Evolutionary conservation across 2,113 vertebrate genomes (phyloP).

Genomic region (Psittacula cyanocephala): DNA sequence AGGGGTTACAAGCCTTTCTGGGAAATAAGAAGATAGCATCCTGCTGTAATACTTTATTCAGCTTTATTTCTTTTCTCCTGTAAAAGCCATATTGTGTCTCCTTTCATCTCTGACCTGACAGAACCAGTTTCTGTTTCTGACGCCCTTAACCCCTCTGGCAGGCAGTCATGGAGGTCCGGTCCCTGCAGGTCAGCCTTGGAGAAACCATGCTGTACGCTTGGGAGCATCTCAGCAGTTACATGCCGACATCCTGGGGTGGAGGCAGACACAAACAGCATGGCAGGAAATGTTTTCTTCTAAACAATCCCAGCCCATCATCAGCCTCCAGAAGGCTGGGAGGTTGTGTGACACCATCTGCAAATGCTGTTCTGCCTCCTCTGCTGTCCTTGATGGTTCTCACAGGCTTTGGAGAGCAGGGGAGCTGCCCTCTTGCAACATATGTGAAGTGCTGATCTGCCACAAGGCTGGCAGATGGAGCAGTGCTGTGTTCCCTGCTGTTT

Average conservation of each 20-base stretch:
- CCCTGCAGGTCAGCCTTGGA: background rate
- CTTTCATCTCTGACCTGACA: background rate
- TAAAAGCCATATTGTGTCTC: background rate
- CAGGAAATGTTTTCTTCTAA: constrained; percentile 2
- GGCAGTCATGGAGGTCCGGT: background rate
- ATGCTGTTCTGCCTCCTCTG: background rate
- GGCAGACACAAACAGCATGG: background rate
- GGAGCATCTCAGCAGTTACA: background rate
- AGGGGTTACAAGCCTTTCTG: background rate
- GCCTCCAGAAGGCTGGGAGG: background rate
- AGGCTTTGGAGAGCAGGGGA: background rate
- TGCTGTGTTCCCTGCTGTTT: background rate
- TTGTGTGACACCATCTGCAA: background rate
- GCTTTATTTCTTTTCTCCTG: background rate
- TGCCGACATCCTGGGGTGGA: background rate
- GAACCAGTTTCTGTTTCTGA: background rate
- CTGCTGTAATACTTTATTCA: background rate
- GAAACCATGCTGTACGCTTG: background rate
- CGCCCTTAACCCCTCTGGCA: background rate
- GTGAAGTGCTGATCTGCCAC: background rate
- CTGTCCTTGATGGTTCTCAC: background rate
- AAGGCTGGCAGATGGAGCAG: constrained; percentile 12
- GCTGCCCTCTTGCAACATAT: constrained; percentile 7
- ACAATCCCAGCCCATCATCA: background rate
- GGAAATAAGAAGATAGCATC: background rate